These are phyloP conservation scores for Accipiter cooperii DNA, from an alignment of 2,113 vertebrate genomes.

Conservation along the genomic window DNA sequence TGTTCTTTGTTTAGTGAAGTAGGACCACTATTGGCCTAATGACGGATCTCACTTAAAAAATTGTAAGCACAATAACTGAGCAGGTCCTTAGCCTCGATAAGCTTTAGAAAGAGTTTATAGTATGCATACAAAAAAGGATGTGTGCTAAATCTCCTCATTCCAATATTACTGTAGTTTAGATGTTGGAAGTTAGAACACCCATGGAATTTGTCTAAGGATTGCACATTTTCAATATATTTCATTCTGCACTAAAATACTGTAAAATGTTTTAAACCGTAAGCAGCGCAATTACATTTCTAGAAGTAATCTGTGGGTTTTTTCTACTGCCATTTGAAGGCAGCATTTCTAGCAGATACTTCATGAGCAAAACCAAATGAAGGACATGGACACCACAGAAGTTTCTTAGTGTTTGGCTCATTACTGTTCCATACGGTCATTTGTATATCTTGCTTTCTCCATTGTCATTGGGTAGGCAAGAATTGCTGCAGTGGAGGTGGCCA, in stretches of 20 bases:
- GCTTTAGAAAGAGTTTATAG: neutral
- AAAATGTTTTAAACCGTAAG: neutral
- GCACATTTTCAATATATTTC: neutral
- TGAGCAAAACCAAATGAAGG: neutral
- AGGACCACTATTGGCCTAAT: neutral
- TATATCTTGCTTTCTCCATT: neutral
- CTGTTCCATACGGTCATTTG: neutral
- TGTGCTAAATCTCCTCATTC: neutral
- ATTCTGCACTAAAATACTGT: neutral
- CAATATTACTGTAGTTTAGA: neutral
- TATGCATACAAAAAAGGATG: neutral
- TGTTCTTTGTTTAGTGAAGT: neutral
- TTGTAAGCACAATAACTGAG: neutral
- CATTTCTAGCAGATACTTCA: neutral
- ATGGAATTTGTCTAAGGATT: neutral
- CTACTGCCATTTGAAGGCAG: neutral
- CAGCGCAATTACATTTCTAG: neutral
- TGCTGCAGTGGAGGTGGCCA: neutral
- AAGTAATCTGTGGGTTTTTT: neutral
- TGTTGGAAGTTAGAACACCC: neutral
- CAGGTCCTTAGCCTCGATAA: neutral
- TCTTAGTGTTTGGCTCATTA: neutral
- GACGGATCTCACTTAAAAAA: neutral
- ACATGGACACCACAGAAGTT: neutral
- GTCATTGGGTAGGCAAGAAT: neutral